Percentiles rank a stretch among this genome's conserved stretches.
Evolutionary conservation across 2,888 invertebrate genomes (phyloP).

Genomic region (Saturnia pavonia): DNA sequence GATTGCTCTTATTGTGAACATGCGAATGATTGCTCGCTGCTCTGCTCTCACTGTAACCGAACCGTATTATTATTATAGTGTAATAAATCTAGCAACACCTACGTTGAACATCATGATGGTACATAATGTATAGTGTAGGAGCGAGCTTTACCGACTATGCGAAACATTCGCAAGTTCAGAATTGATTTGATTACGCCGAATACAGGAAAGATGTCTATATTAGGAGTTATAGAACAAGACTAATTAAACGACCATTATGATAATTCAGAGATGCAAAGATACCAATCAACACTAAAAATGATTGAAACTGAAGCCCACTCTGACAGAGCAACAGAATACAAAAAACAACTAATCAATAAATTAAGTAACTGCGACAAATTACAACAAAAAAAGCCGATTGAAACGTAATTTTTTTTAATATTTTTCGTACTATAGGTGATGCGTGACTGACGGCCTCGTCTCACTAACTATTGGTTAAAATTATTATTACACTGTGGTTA

Average conservation of each 20-base stretch:
- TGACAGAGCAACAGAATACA: neutral
- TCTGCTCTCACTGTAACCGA: neutral
- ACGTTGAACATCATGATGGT: neutral
- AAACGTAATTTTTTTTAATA: too few relatives aligned
- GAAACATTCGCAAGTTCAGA: too few relatives aligned
- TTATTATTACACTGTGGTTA: neutral
- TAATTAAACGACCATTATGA: too few relatives aligned
- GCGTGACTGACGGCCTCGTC: neutral
- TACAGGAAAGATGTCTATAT: too few relatives aligned
- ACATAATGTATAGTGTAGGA: neutral
- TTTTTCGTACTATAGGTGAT: neutral
- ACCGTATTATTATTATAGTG: neutral
- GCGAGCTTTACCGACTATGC: neutral
- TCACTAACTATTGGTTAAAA: constrained; percentile 1
- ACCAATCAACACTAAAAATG: too few relatives aligned
- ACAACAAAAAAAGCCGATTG: too few relatives aligned
- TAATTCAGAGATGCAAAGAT: too few relatives aligned
- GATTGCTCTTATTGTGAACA: constrained; percentile 1
- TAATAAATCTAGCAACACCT: constrained; percentile 6
- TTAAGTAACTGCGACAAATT: too few relatives aligned
- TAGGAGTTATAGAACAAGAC: too few relatives aligned
- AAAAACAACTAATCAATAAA: too few relatives aligned
- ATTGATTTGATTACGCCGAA: too few relatives aligned
- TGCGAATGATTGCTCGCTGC: constrained; percentile 6
- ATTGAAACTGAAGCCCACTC: neutral